A percentile compares a stretch with the other conserved stretches of the same genome.
Conservation (phyloP, 2,888 invertebrate genomes). For the Protodeltote pygarga region DNA sequence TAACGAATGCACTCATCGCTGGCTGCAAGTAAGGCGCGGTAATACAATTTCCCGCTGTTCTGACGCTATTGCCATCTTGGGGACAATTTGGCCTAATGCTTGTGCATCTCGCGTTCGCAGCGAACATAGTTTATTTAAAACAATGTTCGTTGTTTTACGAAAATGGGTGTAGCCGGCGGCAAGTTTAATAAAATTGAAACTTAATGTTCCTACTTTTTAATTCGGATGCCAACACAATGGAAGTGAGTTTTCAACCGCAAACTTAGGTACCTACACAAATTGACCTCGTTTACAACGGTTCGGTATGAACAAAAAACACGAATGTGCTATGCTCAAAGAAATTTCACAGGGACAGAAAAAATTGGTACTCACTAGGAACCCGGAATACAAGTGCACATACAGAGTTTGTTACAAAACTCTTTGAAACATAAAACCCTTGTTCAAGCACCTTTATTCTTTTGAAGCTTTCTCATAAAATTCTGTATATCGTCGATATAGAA, state of each 20-base stretch:
- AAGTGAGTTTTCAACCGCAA: constrained; percentile 11
- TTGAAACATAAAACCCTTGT: constrained; percentile 63
- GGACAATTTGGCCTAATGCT: constrained; percentile 80
- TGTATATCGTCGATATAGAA: constrained; percentile 25
- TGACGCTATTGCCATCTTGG: constrained; percentile 77
- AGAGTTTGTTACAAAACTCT: constrained; percentile 58
- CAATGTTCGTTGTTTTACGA: constrained; percentile 59
- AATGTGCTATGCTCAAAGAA: constrained; percentile 34
- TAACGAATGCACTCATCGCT: constrained; percentile 81
- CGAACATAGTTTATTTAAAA: constrained; percentile 70
- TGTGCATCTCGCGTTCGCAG: constrained; percentile 63
- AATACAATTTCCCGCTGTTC: constrained; percentile 81
- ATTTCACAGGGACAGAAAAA: constrained; percentile 41
- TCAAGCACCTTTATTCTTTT: constrained; percentile 52
- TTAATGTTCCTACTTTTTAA: constrained; percentile 28
- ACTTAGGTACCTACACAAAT: constrained; percentile 18
- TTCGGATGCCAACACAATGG: constrained; percentile 3
- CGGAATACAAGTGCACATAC: constrained; percentile 36
- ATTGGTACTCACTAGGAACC: constrained; percentile 19
- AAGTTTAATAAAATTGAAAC: constrained; percentile 49
- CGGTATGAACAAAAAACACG: constrained; percentile 16
- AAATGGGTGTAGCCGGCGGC: constrained; percentile 46
- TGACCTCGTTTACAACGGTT: constrained; percentile 38
- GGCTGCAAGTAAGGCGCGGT: constrained; percentile 68
- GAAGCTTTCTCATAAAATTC: constrained; percentile 30